Evolutionary conservation across 2,888 invertebrate genomes (phyloP).

Genomic region (Ornithoptera priamus): DNA sequence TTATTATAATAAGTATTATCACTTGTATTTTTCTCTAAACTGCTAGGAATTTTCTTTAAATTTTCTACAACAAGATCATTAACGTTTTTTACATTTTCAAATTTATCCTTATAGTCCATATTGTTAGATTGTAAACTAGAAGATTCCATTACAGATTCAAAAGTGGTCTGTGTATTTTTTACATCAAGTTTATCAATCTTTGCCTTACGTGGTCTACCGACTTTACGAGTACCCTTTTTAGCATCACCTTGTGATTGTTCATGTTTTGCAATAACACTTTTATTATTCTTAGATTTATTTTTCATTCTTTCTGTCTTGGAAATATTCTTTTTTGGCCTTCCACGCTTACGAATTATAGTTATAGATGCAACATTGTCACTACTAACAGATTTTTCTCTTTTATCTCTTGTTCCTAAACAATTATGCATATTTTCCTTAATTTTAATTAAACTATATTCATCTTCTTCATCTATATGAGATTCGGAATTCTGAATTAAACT

Average conservation of each 20-base stretch:
- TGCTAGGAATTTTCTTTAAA: not conserved
- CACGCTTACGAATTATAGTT: not conserved
- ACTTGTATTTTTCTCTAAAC: not conserved
- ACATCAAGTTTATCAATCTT: not conserved
- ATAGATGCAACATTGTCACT: not conserved
- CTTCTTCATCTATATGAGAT: slow-evolving; percentile 6
- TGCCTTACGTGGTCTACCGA: not conserved
- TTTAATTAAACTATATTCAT: not conserved
- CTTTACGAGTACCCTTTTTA: not conserved
- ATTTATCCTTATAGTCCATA: not conserved
- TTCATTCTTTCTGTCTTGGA: not conserved
- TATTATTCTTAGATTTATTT: not conserved
- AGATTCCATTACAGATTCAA: not conserved
- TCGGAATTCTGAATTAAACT: not conserved
- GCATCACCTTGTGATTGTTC: not conserved
- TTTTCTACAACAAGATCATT: not conserved
- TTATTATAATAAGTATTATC: slow-evolving; percentile 35
- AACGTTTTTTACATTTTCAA: not conserved
- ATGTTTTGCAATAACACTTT: not conserved
- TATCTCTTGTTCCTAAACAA: not conserved
- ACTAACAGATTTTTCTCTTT: not conserved
- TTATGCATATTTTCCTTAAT: not conserved
- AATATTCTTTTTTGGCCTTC: slow-evolving; percentile 9
- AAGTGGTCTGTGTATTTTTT: not conserved
- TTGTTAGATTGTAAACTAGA: not conserved